A percentile compares a stretch with the other conserved stretches of the same genome.
phyloP scores from a whole-genome alignment of 1,140 invertebrate genomes.

The Brachystomella parvula region DNA sequence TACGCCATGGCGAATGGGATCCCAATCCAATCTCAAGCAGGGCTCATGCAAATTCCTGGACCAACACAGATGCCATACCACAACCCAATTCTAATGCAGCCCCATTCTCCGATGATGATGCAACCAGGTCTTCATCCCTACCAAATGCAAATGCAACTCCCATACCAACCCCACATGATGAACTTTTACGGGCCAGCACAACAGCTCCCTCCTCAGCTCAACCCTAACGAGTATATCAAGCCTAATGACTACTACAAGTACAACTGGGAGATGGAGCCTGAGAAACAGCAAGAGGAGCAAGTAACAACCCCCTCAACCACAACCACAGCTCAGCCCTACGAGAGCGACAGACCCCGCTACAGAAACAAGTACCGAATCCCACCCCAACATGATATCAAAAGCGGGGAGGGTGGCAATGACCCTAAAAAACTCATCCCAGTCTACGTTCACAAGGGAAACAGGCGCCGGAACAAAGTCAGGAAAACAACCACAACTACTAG shows the following conservation, averaged over 20 bases:
- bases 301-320: neutral
- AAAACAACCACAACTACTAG: slow-evolving; percentile 11
- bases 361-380: slow-evolving; percentile 22
- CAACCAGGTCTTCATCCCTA: neutral
- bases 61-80: slow-evolving; percentile 2
- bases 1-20: slow-evolving; percentile 30
- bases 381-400: neutral
- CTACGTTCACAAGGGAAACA: slow-evolving; percentile 26
- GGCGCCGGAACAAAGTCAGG: slow-evolving; percentile 3
- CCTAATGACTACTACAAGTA: slow-evolving; percentile 5
- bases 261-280: neutral
- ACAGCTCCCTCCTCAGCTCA: neutral
- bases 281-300: neutral
- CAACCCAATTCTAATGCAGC: slow-evolving; percentile 4
- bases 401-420: neutral
- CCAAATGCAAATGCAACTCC: neutral
- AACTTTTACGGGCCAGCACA: too few species aligned
- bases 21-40: neutral
- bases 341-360: slow-evolving; percentile 19
- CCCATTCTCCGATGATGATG: neutral
- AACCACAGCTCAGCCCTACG: neutral
- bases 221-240: neutral
- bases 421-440: slow-evolving; percentile 24
- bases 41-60: neutral
- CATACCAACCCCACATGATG: neutral